phyloP scores from a whole-genome alignment of 2,888 invertebrate species.

The Drosophila kokeensis region DNA sequence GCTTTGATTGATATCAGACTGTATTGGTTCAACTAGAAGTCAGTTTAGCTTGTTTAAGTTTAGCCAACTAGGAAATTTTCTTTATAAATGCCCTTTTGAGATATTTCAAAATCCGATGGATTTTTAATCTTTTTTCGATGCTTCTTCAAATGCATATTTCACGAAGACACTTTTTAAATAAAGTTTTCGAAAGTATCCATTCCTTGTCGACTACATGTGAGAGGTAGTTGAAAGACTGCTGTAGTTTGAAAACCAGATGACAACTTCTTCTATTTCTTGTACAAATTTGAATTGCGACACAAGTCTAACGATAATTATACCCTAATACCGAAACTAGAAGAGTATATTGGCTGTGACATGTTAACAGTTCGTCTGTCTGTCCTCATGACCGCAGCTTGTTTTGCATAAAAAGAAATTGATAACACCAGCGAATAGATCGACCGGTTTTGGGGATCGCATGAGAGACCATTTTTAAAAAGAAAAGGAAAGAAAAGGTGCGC shows the following conservation, averaged over 20 bases:
- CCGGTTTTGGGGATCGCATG: too few species aligned
- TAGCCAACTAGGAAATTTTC: not conserved
- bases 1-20: not conserved
- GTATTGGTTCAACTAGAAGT: not conserved
- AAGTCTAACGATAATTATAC: not conserved
- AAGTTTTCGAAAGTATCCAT: not conserved
- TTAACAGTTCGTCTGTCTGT: too few species aligned
- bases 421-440: not conserved
- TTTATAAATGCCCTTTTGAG: not conserved
- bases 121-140: not conserved
- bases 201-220: not conserved
- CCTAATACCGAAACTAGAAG: not conserved
- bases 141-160: not conserved
- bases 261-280: not conserved
- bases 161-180: not conserved
- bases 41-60: not conserved
- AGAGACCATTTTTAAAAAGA: too few species aligned
- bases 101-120: not conserved
- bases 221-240: not conserved
- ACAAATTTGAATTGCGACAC: slow-evolving; percentile 8
- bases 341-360: not conserved
- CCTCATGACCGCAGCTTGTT: not conserved
- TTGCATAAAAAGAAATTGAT: not conserved
- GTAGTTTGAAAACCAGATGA: not conserved
- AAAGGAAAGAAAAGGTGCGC: too few species aligned